These are phyloP conservation scores for Malurus splendens DNA, from an alignment of 2,797 vertebrate genomes.

Conservation along the genomic window DNA sequence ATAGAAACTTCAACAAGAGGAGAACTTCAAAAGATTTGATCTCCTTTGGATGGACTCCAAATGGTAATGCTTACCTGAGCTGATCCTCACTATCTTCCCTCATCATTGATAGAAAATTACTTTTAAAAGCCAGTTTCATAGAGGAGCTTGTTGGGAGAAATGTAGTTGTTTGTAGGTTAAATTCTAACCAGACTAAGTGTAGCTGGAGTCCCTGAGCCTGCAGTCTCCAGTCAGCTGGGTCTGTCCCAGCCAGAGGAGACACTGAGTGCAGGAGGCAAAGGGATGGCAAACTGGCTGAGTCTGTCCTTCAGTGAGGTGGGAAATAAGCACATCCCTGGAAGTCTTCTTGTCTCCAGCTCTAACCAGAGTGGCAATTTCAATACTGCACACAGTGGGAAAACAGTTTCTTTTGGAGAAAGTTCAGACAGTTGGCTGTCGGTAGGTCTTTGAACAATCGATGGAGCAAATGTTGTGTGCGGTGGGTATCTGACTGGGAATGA, in stretches of 20 bases:
- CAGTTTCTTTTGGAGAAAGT: background rate
- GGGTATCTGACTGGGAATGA: conserved; percentile 17
- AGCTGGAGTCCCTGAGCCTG: background rate
- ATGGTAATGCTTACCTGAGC: background rate
- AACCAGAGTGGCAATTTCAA: background rate
- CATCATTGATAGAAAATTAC: background rate
- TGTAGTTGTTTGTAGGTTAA: background rate
- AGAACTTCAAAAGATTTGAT: conserved; percentile 5
- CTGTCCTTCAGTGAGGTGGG: background rate
- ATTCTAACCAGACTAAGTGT: background rate
- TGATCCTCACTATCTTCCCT: background rate
- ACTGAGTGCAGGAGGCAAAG: background rate
- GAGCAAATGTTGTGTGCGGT: background rate
- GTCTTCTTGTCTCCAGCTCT: background rate
- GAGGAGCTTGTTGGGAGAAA: background rate
- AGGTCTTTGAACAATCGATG: background rate
- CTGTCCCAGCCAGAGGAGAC: background rate
- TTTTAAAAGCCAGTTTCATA: background rate
- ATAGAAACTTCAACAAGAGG: background rate
- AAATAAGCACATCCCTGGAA: background rate
- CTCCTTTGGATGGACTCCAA: conserved; percentile 8
- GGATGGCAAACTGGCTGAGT: background rate
- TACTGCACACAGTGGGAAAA: background rate
- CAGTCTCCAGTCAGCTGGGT: background rate
- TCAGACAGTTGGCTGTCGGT: background rate